Percentiles rank a stretch among this genome's conserved stretches.
Conservation (phyloP, 2,797 vertebrate species). For the Sebastes vulpes region DNA sequence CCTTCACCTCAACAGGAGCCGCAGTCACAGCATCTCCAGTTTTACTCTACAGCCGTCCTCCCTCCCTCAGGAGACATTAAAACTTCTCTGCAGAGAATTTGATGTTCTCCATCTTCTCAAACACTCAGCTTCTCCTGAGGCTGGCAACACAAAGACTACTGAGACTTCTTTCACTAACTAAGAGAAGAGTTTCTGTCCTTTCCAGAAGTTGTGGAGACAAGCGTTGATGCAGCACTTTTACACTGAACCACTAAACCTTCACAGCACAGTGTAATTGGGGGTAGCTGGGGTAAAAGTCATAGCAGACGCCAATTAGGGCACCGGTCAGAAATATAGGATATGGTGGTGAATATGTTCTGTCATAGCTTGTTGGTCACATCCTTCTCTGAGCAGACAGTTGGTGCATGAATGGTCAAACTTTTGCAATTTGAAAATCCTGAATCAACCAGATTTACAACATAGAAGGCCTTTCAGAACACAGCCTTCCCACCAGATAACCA, state of each 20-base stretch:
- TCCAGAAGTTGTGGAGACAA: not conserved
- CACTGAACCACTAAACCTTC: not conserved
- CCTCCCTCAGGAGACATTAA: constrained; percentile 43
- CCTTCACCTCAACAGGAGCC: constrained; percentile 23
- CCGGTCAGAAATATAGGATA: not conserved
- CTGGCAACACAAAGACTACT: constrained; percentile 4
- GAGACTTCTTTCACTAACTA: constrained; percentile 1
- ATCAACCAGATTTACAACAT: not conserved
- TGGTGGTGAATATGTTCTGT: not conserved
- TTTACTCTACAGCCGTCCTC: constrained; percentile 31
- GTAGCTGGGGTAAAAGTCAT: not conserved
- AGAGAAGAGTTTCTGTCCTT: constrained; percentile 6
- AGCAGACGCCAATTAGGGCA: not conserved
- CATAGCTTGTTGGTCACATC: not conserved
- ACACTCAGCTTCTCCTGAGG: constrained; percentile 17
- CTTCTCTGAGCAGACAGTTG: not conserved
- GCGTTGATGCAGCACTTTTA: constrained; percentile 26
- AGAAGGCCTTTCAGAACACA: not conserved
- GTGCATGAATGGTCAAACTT: not conserved
- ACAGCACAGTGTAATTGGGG: not conserved
- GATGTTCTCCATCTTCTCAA: constrained; percentile 25
- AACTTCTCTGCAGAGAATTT: constrained; percentile 38
- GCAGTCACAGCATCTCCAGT: constrained; percentile 6
- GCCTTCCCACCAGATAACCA: not conserved
- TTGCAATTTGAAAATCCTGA: not conserved